Base-by-base conservation (phyloP, 2,797 vertebrate species). In the Gymnopithys bicolor region DNA sequence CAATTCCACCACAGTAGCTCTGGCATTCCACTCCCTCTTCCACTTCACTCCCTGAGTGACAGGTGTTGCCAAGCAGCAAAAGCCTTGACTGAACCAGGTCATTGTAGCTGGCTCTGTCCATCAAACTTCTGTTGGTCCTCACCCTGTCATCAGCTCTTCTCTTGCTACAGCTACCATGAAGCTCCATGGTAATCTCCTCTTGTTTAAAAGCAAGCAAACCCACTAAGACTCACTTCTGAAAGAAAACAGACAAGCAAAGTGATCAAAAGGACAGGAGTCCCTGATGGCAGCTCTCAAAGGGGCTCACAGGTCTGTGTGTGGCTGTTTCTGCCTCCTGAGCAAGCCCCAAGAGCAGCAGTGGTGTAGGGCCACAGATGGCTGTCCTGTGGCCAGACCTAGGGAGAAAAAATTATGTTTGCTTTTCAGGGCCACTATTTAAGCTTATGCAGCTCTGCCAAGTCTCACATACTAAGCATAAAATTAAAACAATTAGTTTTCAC, bases 291-390 rank as follows among this genome's bases (percentile, higher is more conserved):
- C 63, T 66, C 43, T 74, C 18, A 19, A 70, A 84, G 35, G 19
- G 45, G 8, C 0, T 0, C 43, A 53, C 43, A 74, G 60, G 30
- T 39, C 45, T 30, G 7, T 23, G 19, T 68, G 0, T 52, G 41
- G 32, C 28, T 32, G 4, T 35, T 43, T 37, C 56, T 32, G 12
- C 9, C 16, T 74, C 56, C 52, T 28, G 9, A 25, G 48, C n/a
- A 84, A 84, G 13, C 10, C 27, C 37, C 33, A 71, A 32, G 49
- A 74, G n/a, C 39, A 89, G 78, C 25, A 12, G 3, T 5, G 5
- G 7, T 45, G 15, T 7, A 46, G n/a, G 39, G 35, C 27, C 60
- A 69, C 63, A 89, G 39, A 32, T 46, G 52, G 24, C 11, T 52
- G 53, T 33, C 16, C 64, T 74, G 71, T 48, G n/a, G 21, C 27